Evolutionary conservation across 2,797 vertebrate species (phyloP), one percentile per base, ranked within the genome.

Genomic region (Acomys russatus): DNA sequence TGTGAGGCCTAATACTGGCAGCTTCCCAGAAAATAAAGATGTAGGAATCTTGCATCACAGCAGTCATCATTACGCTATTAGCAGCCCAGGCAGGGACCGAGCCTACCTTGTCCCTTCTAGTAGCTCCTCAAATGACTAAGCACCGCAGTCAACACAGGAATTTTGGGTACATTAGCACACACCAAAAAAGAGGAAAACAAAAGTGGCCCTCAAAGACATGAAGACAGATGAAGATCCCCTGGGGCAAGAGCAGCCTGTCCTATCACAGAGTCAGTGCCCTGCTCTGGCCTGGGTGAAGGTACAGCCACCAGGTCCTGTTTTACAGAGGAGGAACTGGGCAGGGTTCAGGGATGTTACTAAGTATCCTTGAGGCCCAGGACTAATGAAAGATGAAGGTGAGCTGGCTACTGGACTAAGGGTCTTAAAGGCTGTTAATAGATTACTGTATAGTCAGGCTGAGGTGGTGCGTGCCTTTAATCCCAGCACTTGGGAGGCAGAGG

Each of bases 171-270:
- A 14, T 10, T 28, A 38, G 8, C 9, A 33, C 28, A 59, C 61
- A 51, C 1, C 35, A 35, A 44, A 90, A 63, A 70, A 12, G 28
- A 85, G 14, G 20, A 76, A 18, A 44, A 33, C 3, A 0, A 4
- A 4, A 66, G 38, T 9, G n/a, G 3, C 22, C 63, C 23, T 66
- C 17, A 2, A 28, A 28, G 11, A 33, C 30, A 0, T 0, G 61
- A 49, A 80, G 25, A 61, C 25, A 77, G 25, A 7, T 14, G 10
- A 23, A 15, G 74, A 0, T 11, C 38, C 33, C 23, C 44, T 3
- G 0, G 28, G 73, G 14, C 66, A 66, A 12, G 3, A 1, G 22
- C 56, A 1, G 23, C 12, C 9, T 70, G 71, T 33, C 35, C 51
- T 23, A 5, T 15, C 12, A 63, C 28, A 33, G 15, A 83, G 33